Percentiles rank a stretch among this genome's conserved stretches.
These are phyloP conservation scores for Horisme vitalbata DNA, from an alignment of 2,888 invertebrate genomes.

Conservation along the genomic window DNA sequence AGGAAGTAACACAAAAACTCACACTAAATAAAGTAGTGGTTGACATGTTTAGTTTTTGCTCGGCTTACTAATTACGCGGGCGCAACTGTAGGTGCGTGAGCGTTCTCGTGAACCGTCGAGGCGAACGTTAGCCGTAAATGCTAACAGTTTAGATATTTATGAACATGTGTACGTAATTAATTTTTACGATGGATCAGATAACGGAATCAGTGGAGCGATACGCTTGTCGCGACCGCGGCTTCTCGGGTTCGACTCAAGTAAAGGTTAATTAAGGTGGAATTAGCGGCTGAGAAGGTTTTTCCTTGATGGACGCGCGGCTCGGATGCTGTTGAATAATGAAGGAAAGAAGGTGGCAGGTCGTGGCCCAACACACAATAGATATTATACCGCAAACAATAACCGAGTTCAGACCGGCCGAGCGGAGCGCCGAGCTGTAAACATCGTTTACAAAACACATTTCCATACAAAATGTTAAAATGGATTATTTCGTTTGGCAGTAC, in stretches of 20 bases:
- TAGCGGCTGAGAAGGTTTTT: slow-evolving; percentile 53
- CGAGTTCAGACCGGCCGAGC: slow-evolving; percentile 25
- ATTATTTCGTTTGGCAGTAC: slow-evolving; percentile 36
- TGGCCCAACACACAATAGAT: slow-evolving; percentile 49
- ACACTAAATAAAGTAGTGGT: slow-evolving; percentile 75
- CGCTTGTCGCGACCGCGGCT: slow-evolving; percentile 64
- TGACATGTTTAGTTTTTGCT: slow-evolving; percentile 74
- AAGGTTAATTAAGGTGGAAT: slow-evolving; percentile 68
- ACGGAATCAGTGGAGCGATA: slow-evolving; percentile 70
- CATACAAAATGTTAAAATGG: slow-evolving; percentile 55
- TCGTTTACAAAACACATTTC: slow-evolving; percentile 47
- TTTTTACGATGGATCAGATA: slow-evolving; percentile 81
- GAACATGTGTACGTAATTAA: slow-evolving; percentile 82
- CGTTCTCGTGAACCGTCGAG: slow-evolving; percentile 61
- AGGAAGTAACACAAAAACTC: slow-evolving; percentile 77
- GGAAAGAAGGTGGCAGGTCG: slow-evolving; percentile 39
- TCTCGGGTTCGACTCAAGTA: slow-evolving; percentile 52
- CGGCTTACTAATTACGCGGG: slow-evolving; percentile 63
- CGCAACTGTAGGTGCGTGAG: slow-evolving; percentile 58
- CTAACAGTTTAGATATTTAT: slow-evolving; percentile 78
- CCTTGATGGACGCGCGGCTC: slow-evolving; percentile 36
- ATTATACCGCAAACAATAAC: slow-evolving; percentile 35
- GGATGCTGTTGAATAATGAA: slow-evolving; percentile 43
- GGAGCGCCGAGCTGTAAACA: slow-evolving; percentile 51
- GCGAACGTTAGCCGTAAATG: slow-evolving; percentile 71